Evolutionary conservation across 2,113 vertebrate species (phyloP).

Genomic region (Pachypanchax playfairii): DNA sequence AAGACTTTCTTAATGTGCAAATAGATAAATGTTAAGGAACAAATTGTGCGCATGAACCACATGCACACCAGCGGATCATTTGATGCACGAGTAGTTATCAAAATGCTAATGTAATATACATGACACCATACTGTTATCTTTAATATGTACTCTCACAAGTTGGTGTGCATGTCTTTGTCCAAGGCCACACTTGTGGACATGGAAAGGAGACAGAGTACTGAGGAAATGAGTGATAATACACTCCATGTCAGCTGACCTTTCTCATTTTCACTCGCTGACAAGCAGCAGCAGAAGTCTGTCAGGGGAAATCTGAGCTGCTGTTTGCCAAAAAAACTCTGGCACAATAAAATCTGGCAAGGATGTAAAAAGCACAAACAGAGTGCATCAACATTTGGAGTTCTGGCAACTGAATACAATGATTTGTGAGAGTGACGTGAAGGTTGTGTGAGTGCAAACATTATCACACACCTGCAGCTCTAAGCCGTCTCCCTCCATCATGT

Average conservation of each 20-base stretch:
- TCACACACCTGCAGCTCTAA: slow-evolving; percentile 39
- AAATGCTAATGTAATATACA: neutral
- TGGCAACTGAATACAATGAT: slow-evolving; percentile 12
- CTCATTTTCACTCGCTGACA: slow-evolving; percentile 20
- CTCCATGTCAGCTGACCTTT: slow-evolving; percentile 49
- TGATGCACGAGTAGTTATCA: neutral
- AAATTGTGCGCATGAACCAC: no score
- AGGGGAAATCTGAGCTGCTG: slow-evolving; percentile 17
- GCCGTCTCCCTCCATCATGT: slow-evolving; percentile 50
- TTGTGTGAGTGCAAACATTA: slow-evolving; percentile 16
- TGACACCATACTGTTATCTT: neutral
- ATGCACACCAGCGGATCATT: neutral
- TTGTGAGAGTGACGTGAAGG: slow-evolving; percentile 18
- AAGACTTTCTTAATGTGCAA: no score
- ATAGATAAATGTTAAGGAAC: no score
- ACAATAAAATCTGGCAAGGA: neutral
- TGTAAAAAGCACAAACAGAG: neutral
- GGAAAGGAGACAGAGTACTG: neutral
- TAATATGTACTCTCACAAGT: neutral
- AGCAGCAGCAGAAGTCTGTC: slow-evolving; percentile 37
- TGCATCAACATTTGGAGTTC: neutral
- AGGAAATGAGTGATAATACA: slow-evolving; percentile 37
- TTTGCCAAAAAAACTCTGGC: neutral
- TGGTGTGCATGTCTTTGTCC: neutral
- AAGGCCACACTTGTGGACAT: neutral